Evolutionary conservation across 1,140 invertebrate genomes (phyloP).

Genomic region (Rhopalosiphum maidis): DNA sequence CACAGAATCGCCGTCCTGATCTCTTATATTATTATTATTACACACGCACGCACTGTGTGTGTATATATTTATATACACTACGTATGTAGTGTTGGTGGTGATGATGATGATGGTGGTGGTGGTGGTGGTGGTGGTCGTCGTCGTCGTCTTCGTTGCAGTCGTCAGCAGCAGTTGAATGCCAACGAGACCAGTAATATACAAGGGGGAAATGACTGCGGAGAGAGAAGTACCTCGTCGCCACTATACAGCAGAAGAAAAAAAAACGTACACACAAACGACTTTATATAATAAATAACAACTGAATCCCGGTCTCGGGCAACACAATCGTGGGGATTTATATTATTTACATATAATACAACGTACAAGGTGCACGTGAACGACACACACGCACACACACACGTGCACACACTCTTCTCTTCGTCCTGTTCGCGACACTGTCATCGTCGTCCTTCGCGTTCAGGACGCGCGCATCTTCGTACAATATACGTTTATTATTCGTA

Average conservation of each 20-base stretch:
- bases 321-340: conserved; percentile 53
- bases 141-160: conserved; percentile 37
- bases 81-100: not conserved
- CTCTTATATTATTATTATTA: conserved; percentile 51
- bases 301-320: conserved; percentile 46
- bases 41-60: not conserved
- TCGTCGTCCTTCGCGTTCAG: conserved; percentile 49
- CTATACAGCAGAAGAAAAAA: not conserved
- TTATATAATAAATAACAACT: conserved; percentile 58
- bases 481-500: not conserved
- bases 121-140: not conserved
- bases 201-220: conserved; percentile 52
- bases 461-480: conserved; percentile 26
- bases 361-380: conserved; percentile 55
- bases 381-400: not conserved
- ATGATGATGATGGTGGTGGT: not conserved
- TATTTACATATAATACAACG: conserved; percentile 56
- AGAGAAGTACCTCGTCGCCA: conserved; percentile 12
- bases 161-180: conserved; percentile 55
- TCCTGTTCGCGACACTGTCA: not conserved
- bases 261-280: conserved; percentile 48
- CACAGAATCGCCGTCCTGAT: conserved; percentile 44
- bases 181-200: conserved; percentile 52
- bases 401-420: not conserved
- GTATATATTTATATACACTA: not conserved